Percentiles rank a stretch among this genome's conserved stretches.
Evolutionary conservation across 2,888 invertebrate genomes (phyloP).

Genomic region (Petrolisthes manimaculis): DNA sequence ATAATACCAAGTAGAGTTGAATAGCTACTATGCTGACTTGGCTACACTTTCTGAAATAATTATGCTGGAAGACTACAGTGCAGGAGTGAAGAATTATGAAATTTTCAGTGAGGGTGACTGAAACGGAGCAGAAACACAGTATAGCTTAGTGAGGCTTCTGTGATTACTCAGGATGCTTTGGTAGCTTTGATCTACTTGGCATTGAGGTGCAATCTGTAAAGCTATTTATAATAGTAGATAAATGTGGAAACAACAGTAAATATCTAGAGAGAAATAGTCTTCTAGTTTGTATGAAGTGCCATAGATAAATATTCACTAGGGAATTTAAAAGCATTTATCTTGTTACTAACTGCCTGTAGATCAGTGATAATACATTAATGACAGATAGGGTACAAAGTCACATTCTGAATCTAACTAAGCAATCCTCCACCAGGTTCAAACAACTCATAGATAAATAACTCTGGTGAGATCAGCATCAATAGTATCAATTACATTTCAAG

Average conservation of each 20-base stretch:
- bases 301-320: too few species aligned
- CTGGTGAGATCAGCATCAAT: too few species aligned
- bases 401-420: not conserved
- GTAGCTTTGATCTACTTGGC: constrained; percentile 46
- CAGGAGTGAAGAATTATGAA: constrained; percentile 39
- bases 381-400: constrained; percentile 7
- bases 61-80: constrained; percentile 43
- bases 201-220: not conserved
- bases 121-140: constrained; percentile 36
- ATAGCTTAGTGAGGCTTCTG: constrained; percentile 9
- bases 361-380: not conserved
- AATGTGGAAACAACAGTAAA: too few species aligned
- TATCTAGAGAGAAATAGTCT: too few species aligned
- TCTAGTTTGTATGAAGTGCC: too few species aligned
- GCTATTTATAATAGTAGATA: not conserved
- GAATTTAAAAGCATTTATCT: too few species aligned
- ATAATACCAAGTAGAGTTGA: too few species aligned
- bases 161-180: not conserved
- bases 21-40: too few species aligned
- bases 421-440: not conserved
- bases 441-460: not conserved
- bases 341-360: too few species aligned
- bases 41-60: too few species aligned
- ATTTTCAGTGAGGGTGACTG: constrained; percentile 31
- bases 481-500: too few species aligned